Evolutionary conservation across 2,797 vertebrate genomes (phyloP).

Genomic region (Crax fasciolata): DNA sequence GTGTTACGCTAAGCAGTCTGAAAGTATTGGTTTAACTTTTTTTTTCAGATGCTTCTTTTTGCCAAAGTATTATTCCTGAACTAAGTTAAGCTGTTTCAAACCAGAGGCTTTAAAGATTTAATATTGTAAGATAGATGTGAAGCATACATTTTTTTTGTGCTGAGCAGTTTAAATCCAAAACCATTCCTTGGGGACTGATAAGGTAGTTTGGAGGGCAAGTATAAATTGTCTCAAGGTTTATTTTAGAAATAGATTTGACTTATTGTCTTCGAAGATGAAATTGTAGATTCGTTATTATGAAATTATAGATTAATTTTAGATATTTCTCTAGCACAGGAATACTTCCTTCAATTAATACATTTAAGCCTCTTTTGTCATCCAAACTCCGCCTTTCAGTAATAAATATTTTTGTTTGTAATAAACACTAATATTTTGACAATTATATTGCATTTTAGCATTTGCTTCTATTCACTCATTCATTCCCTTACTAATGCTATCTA

Average conservation of each 20-base stretch:
- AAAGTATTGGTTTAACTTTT: neutral
- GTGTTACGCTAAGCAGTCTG: neutral
- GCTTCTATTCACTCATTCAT: neutral
- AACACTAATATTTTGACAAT: neutral
- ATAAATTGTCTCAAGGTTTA: neutral
- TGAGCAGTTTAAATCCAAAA: neutral
- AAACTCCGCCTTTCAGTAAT: neutral
- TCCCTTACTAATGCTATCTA: neutral
- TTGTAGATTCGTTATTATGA: neutral
- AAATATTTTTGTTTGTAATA: neutral
- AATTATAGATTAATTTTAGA: neutral
- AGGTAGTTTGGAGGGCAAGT: neutral
- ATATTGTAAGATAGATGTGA: neutral
- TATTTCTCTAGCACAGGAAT: neutral
- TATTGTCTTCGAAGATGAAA: neutral
- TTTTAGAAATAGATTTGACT: neutral
- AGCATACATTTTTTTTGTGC: neutral
- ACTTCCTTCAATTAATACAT: neutral
- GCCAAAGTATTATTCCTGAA: neutral
- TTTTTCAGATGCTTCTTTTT: neutral
- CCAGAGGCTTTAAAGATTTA: neutral
- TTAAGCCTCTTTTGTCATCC: neutral
- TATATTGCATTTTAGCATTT: neutral
- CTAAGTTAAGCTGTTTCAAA: neutral
- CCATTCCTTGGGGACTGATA: neutral